Evolutionary conservation across 2,888 invertebrate genomes (phyloP).

Genomic region (Cheilosia pagana): DNA sequence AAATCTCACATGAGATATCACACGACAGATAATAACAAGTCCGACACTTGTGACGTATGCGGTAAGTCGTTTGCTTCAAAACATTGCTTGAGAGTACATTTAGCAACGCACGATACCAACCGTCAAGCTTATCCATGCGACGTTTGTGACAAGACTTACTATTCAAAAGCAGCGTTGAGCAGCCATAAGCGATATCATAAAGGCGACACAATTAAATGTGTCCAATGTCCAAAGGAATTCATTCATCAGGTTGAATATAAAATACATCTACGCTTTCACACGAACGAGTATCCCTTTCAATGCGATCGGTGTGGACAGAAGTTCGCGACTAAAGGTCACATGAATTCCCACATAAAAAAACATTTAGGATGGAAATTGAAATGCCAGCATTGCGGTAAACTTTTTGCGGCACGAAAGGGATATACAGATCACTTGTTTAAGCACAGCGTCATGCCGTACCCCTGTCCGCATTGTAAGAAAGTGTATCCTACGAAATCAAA

Average conservation of each 20-base stretch:
- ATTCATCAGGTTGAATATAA: constrained; percentile 27
- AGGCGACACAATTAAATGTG: constrained; percentile 40
- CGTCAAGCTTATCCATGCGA: constrained; percentile 48
- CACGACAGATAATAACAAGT: neutral
- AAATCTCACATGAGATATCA: constrained; percentile 45
- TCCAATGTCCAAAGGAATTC: constrained; percentile 42
- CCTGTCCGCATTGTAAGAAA: constrained; percentile 38
- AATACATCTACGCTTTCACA: constrained; percentile 52
- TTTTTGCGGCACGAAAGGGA: constrained; percentile 11
- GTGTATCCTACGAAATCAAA: constrained; percentile 47
- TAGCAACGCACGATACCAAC: constrained; percentile 11
- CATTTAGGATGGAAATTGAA: constrained; percentile 50
- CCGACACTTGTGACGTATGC: constrained; percentile 31
- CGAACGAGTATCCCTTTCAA: constrained; percentile 40
- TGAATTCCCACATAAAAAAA: constrained; percentile 24
- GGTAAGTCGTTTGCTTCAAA: constrained; percentile 29
- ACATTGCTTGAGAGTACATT: constrained; percentile 17
- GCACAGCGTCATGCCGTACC: constrained; percentile 50
- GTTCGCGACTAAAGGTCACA: constrained; percentile 34
- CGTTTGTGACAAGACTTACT: constrained; percentile 75
- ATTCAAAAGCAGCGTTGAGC: constrained; percentile 28
- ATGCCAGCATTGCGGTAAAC: constrained; percentile 40
- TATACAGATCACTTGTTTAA: constrained; percentile 30
- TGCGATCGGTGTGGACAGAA: constrained; percentile 41
- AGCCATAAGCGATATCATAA: constrained; percentile 32